Conservation (phyloP, 2,888 invertebrate genomes). For the Lymantria dispar region DNA sequence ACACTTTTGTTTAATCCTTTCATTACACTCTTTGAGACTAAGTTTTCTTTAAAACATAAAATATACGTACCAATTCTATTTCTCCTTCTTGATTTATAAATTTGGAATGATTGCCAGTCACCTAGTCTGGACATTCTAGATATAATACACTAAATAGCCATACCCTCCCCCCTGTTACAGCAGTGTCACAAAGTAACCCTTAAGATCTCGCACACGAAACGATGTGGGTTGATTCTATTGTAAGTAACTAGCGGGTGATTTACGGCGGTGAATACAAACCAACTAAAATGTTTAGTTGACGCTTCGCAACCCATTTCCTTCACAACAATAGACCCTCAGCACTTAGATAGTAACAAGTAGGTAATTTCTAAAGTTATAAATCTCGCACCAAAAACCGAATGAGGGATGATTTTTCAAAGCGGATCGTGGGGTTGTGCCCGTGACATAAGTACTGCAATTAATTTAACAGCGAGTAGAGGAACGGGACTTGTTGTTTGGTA, state of each 20-base stretch:
- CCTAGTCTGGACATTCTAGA: no score
- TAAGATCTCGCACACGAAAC: neutral
- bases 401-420: conserved; percentile 75
- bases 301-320: conserved; percentile 3
- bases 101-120: no score
- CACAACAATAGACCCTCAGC: conserved; percentile 5
- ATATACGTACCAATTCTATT: no score
- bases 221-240: neutral
- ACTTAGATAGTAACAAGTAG: conserved; percentile 23
- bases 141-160: neutral
- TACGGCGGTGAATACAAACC: neutral
- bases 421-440: conserved; percentile 57
- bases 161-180: neutral
- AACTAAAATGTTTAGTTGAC: conserved; percentile 2
- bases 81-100: no score
- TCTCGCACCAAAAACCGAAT: conserved; percentile 51
- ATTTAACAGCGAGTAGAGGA: conserved; percentile 59
- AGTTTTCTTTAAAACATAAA: no score
- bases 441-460: conserved; percentile 75
- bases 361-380: conserved; percentile 45
- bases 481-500: conserved; percentile 9
- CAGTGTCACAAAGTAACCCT: neutral
- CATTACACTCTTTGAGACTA: no score
- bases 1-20: no score
- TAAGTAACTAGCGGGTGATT: conserved; percentile 1